Evolutionary conservation across 1,140 invertebrate species (phyloP).

Genomic region (Cherax quadricarinatus): DNA sequence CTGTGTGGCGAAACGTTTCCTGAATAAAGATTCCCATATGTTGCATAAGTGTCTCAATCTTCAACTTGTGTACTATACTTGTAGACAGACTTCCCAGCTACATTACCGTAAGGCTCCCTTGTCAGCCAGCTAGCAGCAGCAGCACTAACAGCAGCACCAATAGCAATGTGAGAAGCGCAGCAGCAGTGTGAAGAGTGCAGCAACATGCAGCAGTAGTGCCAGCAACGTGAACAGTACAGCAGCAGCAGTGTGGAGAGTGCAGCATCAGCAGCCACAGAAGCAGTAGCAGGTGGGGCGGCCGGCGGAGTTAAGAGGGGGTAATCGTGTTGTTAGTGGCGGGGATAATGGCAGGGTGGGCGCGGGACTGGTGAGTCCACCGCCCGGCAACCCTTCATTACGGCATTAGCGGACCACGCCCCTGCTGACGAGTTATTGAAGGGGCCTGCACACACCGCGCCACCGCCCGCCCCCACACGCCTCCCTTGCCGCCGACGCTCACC

Average conservation of each 20-base stretch:
- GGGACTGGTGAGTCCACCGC: background rate
- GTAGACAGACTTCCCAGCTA: no score
- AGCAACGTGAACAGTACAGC: background rate
- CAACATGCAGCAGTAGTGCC: background rate
- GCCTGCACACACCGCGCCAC: conserved; percentile 35
- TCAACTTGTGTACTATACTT: no score
- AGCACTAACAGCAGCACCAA: no score
- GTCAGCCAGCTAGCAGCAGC: no score
- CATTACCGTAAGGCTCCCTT: no score
- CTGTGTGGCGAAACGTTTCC: no score
- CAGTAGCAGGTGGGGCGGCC: conserved; percentile 9
- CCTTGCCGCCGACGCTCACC: background rate
- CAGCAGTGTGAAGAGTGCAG: background rate
- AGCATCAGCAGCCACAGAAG: conserved; percentile 25
- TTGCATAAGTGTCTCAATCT: no score
- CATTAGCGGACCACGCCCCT: conserved; percentile 36
- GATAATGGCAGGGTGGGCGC: conserved; percentile 49
- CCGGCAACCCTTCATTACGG: conserved; percentile 42
- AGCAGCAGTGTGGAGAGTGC: background rate
- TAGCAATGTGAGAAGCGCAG: no score
- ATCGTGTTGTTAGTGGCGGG: conserved; percentile 37
- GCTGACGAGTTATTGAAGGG: conserved; percentile 51
- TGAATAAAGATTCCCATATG: no score
- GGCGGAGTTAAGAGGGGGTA: conserved; percentile 22
- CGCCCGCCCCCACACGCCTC: conserved; percentile 1